phyloP scores from a whole-genome alignment of 1,140 invertebrate species.

The Brachystomella parvula region DNA sequence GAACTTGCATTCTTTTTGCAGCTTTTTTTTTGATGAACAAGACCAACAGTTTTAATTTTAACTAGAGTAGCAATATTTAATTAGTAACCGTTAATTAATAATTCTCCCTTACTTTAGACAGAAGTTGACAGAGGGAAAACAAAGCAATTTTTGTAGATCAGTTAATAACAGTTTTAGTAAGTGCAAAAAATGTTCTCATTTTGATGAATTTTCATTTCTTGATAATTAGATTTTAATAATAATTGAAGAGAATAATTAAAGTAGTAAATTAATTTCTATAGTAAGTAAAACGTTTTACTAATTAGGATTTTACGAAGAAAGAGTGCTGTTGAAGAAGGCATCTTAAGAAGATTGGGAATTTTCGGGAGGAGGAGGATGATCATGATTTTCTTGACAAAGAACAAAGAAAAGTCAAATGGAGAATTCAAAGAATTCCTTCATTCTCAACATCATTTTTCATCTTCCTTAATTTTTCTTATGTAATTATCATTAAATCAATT shows the following conservation, averaged over 20 bases:
- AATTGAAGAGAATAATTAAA: not conserved
- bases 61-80: not conserved
- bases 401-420: not conserved
- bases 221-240: not conserved
- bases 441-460: not conserved
- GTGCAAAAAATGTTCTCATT: not conserved
- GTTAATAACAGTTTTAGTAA: not conserved
- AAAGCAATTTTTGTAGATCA: not conserved
- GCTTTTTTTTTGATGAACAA: not conserved
- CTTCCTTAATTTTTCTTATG: too few relatives aligned
- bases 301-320: not conserved
- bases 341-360: slow-evolving; percentile 10
- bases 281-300: not conserved
- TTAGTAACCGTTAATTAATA: not conserved
- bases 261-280: not conserved
- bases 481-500: not conserved
- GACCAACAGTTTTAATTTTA: not conserved
- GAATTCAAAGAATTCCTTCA: not conserved
- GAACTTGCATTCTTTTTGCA: not conserved
- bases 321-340: slow-evolving; percentile 9
- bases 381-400: not conserved
- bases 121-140: not conserved
- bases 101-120: not conserved
- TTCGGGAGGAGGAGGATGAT: not conserved
- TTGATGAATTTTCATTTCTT: not conserved